phyloP scores from a whole-genome alignment of 2,797 vertebrate genomes.

The Scarus forsteni region DNA sequence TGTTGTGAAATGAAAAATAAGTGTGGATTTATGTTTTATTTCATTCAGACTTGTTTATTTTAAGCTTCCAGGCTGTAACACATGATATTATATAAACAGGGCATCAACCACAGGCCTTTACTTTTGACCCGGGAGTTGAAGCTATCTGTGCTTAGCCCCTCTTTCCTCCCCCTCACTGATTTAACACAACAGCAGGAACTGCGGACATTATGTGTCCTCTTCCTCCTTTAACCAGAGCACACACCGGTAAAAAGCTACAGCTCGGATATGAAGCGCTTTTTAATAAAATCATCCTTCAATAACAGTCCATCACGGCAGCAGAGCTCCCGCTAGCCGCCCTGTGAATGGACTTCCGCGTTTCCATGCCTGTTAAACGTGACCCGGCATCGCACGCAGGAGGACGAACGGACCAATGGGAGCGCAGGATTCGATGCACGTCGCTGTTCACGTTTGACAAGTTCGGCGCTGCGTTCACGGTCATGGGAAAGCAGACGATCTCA shows the following conservation, averaged over 20 bases:
- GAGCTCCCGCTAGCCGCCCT: rapidly evolving
- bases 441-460: constrained; percentile 31
- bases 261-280: not conserved
- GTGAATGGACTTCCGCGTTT: constrained; percentile 52
- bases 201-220: too few species aligned
- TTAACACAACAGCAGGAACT: too few species aligned
- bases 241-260: too few species aligned
- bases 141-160: too few species aligned
- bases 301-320: rapidly evolving
- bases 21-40: too few species aligned
- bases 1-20: too few species aligned
- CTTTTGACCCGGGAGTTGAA: too few species aligned
- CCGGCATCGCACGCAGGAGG: not conserved
- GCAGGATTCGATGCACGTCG: constrained; percentile 11
- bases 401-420: constrained; percentile 58
- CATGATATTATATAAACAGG: too few species aligned
- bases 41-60: too few species aligned
- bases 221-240: not conserved
- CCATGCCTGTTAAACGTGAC: constrained; percentile 81
- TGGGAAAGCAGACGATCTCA: rapidly evolving
- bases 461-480: not conserved
- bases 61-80: too few species aligned
- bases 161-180: too few species aligned
- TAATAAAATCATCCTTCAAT: not conserved
- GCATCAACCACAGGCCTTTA: too few species aligned